phyloP scores from a whole-genome alignment of 2,888 invertebrate species.

The Phrixothrix hirtus region DNA sequence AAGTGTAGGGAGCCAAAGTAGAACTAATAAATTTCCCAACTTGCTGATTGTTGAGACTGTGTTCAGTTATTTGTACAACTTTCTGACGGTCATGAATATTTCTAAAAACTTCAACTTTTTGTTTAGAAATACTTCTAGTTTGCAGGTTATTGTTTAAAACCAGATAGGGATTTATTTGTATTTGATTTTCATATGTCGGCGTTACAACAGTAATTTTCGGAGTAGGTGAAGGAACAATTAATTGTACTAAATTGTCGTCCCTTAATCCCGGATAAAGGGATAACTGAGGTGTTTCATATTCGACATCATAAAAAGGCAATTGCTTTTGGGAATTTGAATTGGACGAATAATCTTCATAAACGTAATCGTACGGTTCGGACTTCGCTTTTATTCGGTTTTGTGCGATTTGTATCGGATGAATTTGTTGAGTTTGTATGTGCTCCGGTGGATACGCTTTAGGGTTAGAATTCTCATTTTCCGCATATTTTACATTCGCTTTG shows the following conservation, averaged over 20 bases:
- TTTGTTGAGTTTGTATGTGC: constrained; percentile 31
- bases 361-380: constrained; percentile 31
- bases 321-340: constrained; percentile 25
- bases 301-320: constrained; percentile 11
- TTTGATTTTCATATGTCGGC: constrained; percentile 21
- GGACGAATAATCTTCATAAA: constrained; percentile 27
- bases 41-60: constrained; percentile 24
- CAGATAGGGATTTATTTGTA: constrained; percentile 25
- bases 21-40: constrained; percentile 39
- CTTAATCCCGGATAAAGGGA: constrained; percentile 8
- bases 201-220: constrained; percentile 2
- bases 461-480: constrained; percentile 31
- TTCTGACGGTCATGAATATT: constrained; percentile 19
- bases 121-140: constrained; percentile 3
- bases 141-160: constrained; percentile 6
- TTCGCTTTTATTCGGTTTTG: constrained; percentile 13
- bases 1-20: constrained; percentile 36
- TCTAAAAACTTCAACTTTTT: constrained; percentile 15
- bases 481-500: constrained; percentile 68
- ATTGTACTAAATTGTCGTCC: constrained; percentile 8
- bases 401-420: constrained; percentile 29
- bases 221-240: neutral
- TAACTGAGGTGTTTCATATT: constrained; percentile 2
- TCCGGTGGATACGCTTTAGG: constrained; percentile 20
- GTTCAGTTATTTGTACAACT: constrained; percentile 23